phyloP scores from a whole-genome alignment of 2,113 vertebrate genomes.

The Pandion haliaetus region DNA sequence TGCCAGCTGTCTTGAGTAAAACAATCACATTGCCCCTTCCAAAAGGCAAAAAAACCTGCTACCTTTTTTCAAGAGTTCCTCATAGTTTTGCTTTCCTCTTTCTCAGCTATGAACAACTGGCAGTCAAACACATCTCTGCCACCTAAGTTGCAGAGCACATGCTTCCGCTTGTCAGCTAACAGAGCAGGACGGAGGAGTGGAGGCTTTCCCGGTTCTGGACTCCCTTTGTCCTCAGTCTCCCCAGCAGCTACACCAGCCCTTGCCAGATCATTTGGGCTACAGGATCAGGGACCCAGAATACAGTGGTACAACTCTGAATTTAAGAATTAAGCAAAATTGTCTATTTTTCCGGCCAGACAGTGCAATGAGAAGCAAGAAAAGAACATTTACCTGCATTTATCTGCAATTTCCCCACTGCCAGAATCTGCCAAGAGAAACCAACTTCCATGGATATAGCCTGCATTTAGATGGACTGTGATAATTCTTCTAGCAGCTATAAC shows the following conservation, averaged over 20 bases:
- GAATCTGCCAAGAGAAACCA: background rate
- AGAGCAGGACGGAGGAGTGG: background rate
- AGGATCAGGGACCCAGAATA: background rate
- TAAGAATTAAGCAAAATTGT: background rate
- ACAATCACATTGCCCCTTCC: accelerated
- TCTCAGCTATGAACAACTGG: background rate
- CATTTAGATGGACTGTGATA: background rate
- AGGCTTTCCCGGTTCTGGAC: background rate
- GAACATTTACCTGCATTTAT: background rate
- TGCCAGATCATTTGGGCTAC: background rate
- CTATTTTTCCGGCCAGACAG: background rate
- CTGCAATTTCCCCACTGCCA: background rate
- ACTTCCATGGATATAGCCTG: background rate
- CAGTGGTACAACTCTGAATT: background rate
- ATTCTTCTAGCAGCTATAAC: background rate
- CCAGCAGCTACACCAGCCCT: background rate
- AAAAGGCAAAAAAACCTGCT: background rate
- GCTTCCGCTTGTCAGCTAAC: background rate
- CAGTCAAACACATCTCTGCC: background rate
- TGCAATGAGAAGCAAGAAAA: background rate
- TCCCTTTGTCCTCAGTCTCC: background rate
- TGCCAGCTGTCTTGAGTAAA: background rate
- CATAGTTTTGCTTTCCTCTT: background rate
- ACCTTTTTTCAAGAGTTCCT: background rate
- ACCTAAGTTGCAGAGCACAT: background rate